Conservation (phyloP, 2,888 invertebrate genomes). For the Micoletzkya japonica region DNA sequence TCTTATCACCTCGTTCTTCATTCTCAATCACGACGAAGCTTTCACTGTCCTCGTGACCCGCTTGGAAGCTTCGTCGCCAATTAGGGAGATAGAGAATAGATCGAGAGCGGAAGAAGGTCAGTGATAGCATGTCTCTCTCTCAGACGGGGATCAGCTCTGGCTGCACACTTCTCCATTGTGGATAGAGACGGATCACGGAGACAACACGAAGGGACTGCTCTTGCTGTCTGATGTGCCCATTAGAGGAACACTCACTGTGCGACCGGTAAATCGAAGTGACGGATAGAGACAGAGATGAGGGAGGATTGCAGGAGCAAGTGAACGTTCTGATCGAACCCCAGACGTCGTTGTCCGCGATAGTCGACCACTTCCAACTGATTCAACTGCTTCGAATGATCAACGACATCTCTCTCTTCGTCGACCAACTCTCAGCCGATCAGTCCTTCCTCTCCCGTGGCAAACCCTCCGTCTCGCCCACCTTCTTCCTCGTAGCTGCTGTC, state of each 20-base stretch:
- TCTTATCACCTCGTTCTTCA: neutral
- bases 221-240: constrained; percentile 48
- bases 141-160: constrained; percentile 35
- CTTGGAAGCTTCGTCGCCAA: too few species aligned
- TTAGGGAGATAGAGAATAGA: constrained; percentile 4
- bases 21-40: neutral
- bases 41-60: too few species aligned
- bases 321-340: constrained; percentile 44
- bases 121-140: neutral
- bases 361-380: constrained; percentile 62
- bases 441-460: constrained; percentile 39
- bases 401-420: constrained; percentile 44
- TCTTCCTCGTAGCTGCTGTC: constrained; percentile 33
- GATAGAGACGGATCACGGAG: constrained; percentile 52
- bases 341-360: constrained; percentile 41
- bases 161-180: constrained; percentile 48
- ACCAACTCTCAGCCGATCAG: constrained; percentile 48
- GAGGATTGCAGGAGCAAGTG: constrained; percentile 28
- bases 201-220: constrained; percentile 39
- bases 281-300: neutral
- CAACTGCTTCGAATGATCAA: constrained; percentile 39
- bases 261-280: neutral
- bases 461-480: constrained; percentile 25
- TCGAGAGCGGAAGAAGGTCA: neutral
- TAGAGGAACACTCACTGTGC: constrained; percentile 34